phyloP scores from a whole-genome alignment of 2,113 vertebrate species.

The Hemiprocne comata region DNA sequence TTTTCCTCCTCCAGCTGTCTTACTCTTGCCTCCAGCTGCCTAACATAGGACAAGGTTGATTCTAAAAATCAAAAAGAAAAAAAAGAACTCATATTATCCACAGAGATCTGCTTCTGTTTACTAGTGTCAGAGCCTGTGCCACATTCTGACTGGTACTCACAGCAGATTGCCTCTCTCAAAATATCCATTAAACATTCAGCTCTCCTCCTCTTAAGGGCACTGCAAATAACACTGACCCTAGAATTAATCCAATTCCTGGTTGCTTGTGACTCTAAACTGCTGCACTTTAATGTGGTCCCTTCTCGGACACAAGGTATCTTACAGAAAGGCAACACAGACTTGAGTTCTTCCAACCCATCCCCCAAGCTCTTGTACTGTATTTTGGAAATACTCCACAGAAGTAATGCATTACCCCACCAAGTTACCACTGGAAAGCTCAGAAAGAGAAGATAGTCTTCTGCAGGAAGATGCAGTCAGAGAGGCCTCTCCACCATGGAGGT shows the following conservation, averaged over 20 bases:
- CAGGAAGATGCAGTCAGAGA: not conserved
- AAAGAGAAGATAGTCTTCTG: not conserved
- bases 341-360: not conserved
- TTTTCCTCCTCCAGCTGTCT: slow-evolving; percentile 87
- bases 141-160: slow-evolving; percentile 33
- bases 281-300: not conserved
- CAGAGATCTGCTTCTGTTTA: slow-evolving; percentile 57
- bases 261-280: not conserved
- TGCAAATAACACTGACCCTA: not conserved
- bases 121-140: not conserved
- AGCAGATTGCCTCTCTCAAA: not conserved
- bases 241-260: not conserved
- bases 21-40: slow-evolving; percentile 87
- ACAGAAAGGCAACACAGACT: not conserved
- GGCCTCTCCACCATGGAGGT: not conserved
- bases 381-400: not conserved
- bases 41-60: slow-evolving; percentile 87
- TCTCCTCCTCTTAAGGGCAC: not conserved
- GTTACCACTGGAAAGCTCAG: not conserved
- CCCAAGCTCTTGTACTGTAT: not conserved
- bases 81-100: slow-evolving; percentile 78
- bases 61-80: slow-evolving; percentile 83
- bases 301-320: not conserved
- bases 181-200: not conserved
- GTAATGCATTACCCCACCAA: rapidly evolving